Percentiles rank a stretch among this genome's conserved stretches.
These are phyloP conservation scores for Cryptocheilus praepositus DNA, from an alignment of 2,888 invertebrate species.

Conservation along the genomic window DNA sequence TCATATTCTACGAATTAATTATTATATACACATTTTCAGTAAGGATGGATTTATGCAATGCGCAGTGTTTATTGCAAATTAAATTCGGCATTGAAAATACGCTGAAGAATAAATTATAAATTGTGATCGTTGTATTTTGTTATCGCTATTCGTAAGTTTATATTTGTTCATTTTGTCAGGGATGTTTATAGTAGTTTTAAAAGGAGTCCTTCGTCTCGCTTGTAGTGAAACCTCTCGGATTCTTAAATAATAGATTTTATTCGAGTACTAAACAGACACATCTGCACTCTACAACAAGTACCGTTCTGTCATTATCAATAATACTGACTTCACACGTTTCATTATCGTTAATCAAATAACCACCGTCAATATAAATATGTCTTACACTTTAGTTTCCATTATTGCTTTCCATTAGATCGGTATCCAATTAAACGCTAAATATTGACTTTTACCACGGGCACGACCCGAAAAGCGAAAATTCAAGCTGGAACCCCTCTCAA, in stretches of 20 bases:
- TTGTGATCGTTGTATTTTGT: too few species aligned
- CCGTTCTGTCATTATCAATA: conserved; percentile 21
- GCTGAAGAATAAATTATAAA: too few species aligned
- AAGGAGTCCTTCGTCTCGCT: too few species aligned
- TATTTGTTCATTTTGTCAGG: too few species aligned
- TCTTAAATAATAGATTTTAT: conserved; percentile 61
- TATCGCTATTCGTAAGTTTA: too few species aligned
- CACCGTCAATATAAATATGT: conserved; percentile 23
- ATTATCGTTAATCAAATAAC: conserved; percentile 26
- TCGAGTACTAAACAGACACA: conserved; percentile 63
- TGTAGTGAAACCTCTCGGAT: neutral
- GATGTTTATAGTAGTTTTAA: neutral
- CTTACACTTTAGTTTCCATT: conserved; percentile 30
- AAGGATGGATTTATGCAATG: too few species aligned
- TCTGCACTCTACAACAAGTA: conserved; percentile 60
- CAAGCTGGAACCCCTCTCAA: neutral
- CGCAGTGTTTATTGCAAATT: neutral
- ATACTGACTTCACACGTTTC: conserved; percentile 18
- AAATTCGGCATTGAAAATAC: neutral
- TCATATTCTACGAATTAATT: neutral
- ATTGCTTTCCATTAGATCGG: conserved; percentile 39
- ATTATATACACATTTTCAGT: neutral
- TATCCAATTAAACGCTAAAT: conserved; percentile 18
- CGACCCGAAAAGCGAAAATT: too few species aligned
- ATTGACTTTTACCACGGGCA: neutral